Percentiles rank a stretch among this genome's conserved stretches.
phyloP scores from a whole-genome alignment of 2,113 vertebrate species.

The Rhinoptilus africanus region DNA sequence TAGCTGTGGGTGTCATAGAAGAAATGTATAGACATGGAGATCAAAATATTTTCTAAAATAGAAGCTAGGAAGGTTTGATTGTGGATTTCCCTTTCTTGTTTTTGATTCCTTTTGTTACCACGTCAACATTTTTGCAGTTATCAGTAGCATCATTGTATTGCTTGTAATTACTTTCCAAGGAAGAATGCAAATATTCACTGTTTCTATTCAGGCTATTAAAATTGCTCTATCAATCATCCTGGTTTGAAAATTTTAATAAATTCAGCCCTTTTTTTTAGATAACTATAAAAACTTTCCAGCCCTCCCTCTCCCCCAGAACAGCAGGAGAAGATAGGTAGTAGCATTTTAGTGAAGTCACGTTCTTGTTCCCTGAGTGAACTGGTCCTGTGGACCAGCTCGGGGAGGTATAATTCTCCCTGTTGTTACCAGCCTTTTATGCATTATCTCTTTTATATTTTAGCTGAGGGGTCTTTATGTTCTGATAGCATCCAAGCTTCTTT shows the following conservation, averaged over 20 bases:
- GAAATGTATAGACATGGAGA: slow-evolving; percentile 4
- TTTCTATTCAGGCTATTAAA: slow-evolving; percentile 60
- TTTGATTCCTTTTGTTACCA: slow-evolving; percentile 13
- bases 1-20: background rate
- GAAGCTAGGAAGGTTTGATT: slow-evolving; percentile 30
- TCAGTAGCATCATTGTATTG: slow-evolving; percentile 44
- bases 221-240: slow-evolving; percentile 44
- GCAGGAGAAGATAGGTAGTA: background rate
- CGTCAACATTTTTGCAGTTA: slow-evolving; percentile 23
- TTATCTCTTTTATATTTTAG: background rate
- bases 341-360: background rate
- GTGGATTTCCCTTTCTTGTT: slow-evolving; percentile 28
- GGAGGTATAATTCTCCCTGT: background rate
- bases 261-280: slow-evolving; percentile 22
- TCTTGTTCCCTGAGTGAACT: background rate
- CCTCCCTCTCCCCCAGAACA: background rate
- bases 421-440: background rate
- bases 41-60: slow-evolving; percentile 64
- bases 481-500: background rate
- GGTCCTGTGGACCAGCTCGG: background rate
- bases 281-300: background rate
- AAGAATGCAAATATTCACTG: slow-evolving; percentile 40
- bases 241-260: slow-evolving; percentile 48
- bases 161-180: slow-evolving; percentile 55
- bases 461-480: background rate